phyloP scores from a whole-genome alignment of 2,113 vertebrate species.

The Carettochelys insculpta region DNA sequence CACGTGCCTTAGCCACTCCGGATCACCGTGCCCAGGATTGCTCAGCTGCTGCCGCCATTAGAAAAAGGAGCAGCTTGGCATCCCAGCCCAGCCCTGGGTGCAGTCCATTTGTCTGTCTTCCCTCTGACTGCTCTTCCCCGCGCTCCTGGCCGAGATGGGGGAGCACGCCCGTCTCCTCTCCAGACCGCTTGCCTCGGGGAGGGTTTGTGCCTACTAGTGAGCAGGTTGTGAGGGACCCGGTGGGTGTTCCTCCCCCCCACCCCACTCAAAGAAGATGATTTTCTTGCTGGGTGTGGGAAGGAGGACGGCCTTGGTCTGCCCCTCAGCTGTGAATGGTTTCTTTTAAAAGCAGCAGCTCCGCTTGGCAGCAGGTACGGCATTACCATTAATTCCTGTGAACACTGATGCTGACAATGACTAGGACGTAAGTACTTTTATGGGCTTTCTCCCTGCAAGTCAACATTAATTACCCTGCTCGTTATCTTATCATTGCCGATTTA shows the following conservation, averaged over 20 bases:
- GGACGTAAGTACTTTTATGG: fast-evolving
- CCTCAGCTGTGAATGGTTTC: neutral
- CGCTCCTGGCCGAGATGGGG: neutral
- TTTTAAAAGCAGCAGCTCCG: neutral
- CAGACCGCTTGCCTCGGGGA: neutral
- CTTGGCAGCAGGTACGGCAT: neutral
- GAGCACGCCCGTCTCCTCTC: neutral
- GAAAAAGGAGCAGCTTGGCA: neutral
- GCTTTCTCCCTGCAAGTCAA: fast-evolving
- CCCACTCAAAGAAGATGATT: neutral
- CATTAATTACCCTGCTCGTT: neutral
- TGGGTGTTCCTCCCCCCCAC: neutral
- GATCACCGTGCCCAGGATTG: neutral
- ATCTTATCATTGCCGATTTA: neutral
- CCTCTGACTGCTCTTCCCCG: neutral
- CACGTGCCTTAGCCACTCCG: neutral
- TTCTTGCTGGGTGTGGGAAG: neutral
- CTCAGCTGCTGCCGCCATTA: neutral
- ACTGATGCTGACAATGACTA: fast-evolving
- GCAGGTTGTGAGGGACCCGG: neutral
- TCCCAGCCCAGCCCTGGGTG: neutral
- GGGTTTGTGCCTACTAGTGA: neutral
- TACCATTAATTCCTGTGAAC: neutral
- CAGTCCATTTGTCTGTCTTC: neutral
- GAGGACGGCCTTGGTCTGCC: neutral